phyloP scores from a whole-genome alignment of 2,888 invertebrate species.

The Penaeus monodon region DNA sequence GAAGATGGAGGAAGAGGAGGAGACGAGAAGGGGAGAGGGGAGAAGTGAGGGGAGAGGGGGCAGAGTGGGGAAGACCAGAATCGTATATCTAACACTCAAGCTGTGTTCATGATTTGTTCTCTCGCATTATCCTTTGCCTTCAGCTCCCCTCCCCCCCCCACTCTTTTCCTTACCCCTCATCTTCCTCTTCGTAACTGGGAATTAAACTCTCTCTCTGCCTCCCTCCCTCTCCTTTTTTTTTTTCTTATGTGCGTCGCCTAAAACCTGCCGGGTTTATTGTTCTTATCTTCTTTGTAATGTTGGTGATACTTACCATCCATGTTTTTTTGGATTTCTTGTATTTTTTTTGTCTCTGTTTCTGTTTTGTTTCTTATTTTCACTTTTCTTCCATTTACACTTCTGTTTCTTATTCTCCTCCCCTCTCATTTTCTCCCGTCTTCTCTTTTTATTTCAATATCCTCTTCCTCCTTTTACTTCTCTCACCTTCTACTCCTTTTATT shows the following conservation, averaged over 20 bases:
- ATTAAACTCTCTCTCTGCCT: slow-evolving; percentile 16
- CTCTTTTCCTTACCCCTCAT: slow-evolving; percentile 4
- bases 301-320: too few relatives aligned
- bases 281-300: not conserved
- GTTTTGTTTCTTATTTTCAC: not conserved
- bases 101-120: not conserved
- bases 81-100: slow-evolving; percentile 1
- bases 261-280: not conserved
- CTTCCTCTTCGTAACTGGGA: not conserved
- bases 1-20: not conserved
- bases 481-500: not conserved
- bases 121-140: slow-evolving; percentile 10
- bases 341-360: too few relatives aligned
- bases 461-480: not conserved
- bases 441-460: not conserved
- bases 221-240: not conserved
- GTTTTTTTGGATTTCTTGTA: not conserved
- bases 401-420: not conserved
- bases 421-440: not conserved
- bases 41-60: not conserved
- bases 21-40: not conserved
- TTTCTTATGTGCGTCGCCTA: not conserved
- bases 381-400: not conserved
- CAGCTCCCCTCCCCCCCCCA: not conserved
- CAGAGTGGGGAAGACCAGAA: not conserved